Evolutionary conservation across 2,113 vertebrate species (phyloP).

Genomic region (Alouatta palliata): DNA sequence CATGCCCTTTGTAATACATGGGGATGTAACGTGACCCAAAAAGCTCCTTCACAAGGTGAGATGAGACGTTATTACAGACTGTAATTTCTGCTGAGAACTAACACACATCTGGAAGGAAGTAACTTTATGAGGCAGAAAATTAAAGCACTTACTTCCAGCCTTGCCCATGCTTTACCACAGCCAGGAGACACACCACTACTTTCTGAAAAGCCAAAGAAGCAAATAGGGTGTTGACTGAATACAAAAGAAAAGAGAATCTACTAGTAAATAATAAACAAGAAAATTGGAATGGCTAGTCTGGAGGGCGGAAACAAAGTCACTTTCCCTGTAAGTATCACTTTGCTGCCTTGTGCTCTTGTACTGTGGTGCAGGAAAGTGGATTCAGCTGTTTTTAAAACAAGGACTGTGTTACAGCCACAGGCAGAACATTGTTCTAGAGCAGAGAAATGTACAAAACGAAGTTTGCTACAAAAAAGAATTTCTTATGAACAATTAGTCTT

Average conservation of each 20-base stretch:
- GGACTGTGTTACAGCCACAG: neutral
- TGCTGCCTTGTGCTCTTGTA: neutral
- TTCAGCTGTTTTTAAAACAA: neutral
- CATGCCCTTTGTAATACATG: neutral
- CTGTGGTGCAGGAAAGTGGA: neutral
- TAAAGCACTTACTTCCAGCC: constrained; percentile 11
- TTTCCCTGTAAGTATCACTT: neutral
- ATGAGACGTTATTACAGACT: neutral
- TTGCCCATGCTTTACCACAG: neutral
- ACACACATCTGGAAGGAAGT: constrained; percentile 22
- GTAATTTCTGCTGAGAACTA: constrained; percentile 3
- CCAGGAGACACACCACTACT: neutral
- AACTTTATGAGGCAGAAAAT: constrained; percentile 69
- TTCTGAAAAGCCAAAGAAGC: constrained; percentile 38
- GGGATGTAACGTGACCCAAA: neutral
- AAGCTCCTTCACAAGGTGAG: neutral
- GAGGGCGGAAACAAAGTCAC: neutral
- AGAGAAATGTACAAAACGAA: neutral
- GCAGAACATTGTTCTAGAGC: neutral
- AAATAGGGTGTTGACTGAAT: constrained; percentile 29
- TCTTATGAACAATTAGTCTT: neutral
- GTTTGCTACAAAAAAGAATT: neutral
- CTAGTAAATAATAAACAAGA: constrained; percentile 30
- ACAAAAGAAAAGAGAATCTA: constrained; percentile 25
- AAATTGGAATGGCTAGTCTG: neutral